Percentiles rank a stretch among this genome's conserved stretches.
These are phyloP conservation scores for Notarius quadriscutis DNA, from an alignment of 2,113 vertebrate genomes.

Conservation along the genomic window DNA sequence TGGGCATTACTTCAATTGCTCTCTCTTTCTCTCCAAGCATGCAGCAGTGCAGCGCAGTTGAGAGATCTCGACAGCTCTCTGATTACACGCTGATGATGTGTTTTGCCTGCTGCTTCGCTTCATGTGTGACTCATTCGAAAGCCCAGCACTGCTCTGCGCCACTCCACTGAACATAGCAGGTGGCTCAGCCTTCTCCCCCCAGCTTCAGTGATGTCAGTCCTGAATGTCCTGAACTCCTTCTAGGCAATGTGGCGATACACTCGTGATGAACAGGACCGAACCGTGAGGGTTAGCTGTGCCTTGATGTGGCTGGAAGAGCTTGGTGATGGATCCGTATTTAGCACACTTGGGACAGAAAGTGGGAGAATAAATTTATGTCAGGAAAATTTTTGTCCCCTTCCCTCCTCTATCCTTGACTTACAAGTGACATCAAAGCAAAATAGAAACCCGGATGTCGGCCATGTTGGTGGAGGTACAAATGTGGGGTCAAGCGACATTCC, in stretches of 20 bases:
- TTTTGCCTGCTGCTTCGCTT: constrained; percentile 44
- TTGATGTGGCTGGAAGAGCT: neutral
- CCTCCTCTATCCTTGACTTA: no score
- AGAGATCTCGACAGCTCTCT: constrained; percentile 31
- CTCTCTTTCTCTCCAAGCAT: neutral
- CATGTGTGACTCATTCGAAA: constrained; percentile 46
- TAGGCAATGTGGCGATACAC: neutral
- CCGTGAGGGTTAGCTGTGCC: constrained; percentile 27
- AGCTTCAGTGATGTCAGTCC: constrained; percentile 38
- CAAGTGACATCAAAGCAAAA: no score
- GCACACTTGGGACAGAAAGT: neutral
- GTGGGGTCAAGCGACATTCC: no score
- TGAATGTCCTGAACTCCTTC: constrained; percentile 24
- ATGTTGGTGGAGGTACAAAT: no score
- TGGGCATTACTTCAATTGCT: constrained; percentile 20
- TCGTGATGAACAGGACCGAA: neutral
- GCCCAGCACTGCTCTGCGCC: constrained; percentile 37
- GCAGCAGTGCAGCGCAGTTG: constrained; percentile 30
- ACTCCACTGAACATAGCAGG: constrained; percentile 45
- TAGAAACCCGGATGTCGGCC: no score
- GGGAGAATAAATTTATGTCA: neutral
- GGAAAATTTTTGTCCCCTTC: no score
- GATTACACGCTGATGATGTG: constrained; percentile 35
- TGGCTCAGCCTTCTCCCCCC: constrained; percentile 30
- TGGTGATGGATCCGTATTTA: neutral